Evolutionary conservation across 2,797 vertebrate species (phyloP).

Genomic region (Darevskia nairensis): DNA sequence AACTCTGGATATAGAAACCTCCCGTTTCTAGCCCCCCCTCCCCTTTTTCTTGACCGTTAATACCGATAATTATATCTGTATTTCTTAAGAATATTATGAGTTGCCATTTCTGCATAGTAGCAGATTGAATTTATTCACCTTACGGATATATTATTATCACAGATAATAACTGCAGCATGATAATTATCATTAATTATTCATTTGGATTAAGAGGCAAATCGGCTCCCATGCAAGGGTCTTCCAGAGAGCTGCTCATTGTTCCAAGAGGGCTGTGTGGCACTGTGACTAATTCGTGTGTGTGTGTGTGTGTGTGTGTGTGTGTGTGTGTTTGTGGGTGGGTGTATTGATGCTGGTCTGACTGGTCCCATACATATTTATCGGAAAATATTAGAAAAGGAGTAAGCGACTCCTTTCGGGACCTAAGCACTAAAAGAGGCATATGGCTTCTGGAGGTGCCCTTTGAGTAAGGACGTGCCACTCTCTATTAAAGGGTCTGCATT

Average conservation of each 20-base stretch:
- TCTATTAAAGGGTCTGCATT: slow-evolving; percentile 58
- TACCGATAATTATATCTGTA: slow-evolving; percentile 88
- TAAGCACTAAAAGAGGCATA: slow-evolving; percentile 78
- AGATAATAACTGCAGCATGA: slow-evolving; percentile 96
- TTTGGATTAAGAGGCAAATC: slow-evolving; percentile 95
- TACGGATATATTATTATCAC: slow-evolving; percentile 99
- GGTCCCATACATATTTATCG: slow-evolving; percentile 82
- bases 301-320: not conserved
- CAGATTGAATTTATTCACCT: slow-evolving; percentile 92
- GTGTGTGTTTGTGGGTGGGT: slow-evolving; percentile 60
- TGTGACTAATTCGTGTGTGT: slow-evolving; percentile 87
- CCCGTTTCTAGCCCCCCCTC: slow-evolving; percentile 2
- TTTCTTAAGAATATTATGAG: slow-evolving; percentile 88
- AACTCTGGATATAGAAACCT: slow-evolving; percentile 72
- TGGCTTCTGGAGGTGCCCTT: slow-evolving; percentile 67
- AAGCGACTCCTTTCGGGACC: slow-evolving; percentile 74
- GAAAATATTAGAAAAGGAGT: slow-evolving; percentile 80
- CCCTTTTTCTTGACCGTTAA: slow-evolving; percentile 78
- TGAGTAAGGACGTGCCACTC: slow-evolving; percentile 66
- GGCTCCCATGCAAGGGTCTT: slow-evolving; percentile 86
- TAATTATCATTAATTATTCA: slow-evolving; percentile 99
- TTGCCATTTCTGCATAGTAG: slow-evolving; percentile 86
- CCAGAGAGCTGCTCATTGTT: slow-evolving; percentile 84
- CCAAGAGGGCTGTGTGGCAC: slow-evolving; percentile 86
- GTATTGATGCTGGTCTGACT: slow-evolving; percentile 88